Evolutionary conservation across 2,888 invertebrate genomes (phyloP), one percentile per base, ranked within the genome.

Genomic region (Rhimphoctona megacephalus): DNA sequence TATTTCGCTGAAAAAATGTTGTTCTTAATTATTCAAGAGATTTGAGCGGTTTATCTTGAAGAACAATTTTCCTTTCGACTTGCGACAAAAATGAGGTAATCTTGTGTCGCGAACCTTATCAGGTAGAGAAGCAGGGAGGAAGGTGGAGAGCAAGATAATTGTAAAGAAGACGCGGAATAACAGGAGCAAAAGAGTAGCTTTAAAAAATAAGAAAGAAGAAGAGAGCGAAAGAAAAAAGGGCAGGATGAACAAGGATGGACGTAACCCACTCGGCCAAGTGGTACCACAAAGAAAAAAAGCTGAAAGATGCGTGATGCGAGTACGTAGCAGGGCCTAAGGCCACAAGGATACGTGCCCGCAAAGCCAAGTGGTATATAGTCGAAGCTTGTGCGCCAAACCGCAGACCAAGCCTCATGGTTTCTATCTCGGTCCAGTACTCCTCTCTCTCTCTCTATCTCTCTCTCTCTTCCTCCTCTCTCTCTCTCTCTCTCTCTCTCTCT

Each of bases 261-360:
- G 76, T 76, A 72, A 36, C 54, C 61, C 83, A 83, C 81, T 81
- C 81, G 57, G 39, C 66, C 46, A 66, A 70, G 43, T 46, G 66
- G 67, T 67, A 66, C 57, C 72, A 46, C 52, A 49, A 77, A 64
- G 80, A 85, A 86, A 77, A 83, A 73, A 72, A 79, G 85, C 82
- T 85, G 89, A 89, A 88, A 82, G 88, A 90, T 90, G 91, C 91
- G 91, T 91, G 91, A 90, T 89, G 85, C 86, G 91, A 85, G 87
- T 91, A 90, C 90, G 89, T 90, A 91, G 83, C 88, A 90, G 90
- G 87, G 90, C 90, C 90, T 89, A 87, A 90, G 90, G 89, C 90
- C 87, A 88, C 88, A 89, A 54, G 67, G 85, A 82, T 90, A 91
- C 91, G 91, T 91, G 91, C 89, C 85, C 86, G 87, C 89, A 88